Evolutionary conservation across 2,113 vertebrate species (phyloP).

Genomic region (Triplophysa dalaica): DNA sequence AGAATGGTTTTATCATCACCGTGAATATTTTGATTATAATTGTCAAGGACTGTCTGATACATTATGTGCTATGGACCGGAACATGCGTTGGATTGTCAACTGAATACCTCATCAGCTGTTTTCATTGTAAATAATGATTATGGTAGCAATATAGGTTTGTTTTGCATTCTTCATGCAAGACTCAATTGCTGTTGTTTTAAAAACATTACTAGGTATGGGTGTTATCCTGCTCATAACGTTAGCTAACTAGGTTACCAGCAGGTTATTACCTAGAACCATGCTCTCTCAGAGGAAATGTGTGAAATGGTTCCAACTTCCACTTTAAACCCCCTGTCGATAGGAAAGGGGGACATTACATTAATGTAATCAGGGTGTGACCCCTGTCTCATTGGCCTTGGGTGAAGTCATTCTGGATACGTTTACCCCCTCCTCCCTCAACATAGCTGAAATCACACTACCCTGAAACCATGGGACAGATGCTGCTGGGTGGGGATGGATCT

Average conservation of each 20-base stretch:
- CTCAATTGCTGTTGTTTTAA: no score
- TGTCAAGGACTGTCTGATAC: no score
- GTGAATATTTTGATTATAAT: neutral
- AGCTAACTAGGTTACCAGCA: no score
- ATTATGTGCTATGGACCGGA: no score
- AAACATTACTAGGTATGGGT: no score
- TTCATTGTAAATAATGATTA: neutral
- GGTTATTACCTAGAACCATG: neutral
- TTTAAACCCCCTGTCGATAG: neutral
- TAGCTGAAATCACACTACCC: constrained; percentile 19
- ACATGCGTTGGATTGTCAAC: no score
- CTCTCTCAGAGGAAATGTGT: neutral
- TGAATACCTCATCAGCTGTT: neutral
- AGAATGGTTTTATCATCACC: neutral
- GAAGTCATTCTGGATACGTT: neutral
- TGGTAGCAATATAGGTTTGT: neutral
- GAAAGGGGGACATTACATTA: neutral
- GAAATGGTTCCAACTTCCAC: neutral
- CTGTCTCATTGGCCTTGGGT: neutral
- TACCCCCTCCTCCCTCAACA: neutral
- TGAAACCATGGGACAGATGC: constrained; percentile 17
- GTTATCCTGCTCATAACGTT: no score
- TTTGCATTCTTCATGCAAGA: neutral
- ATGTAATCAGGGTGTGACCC: constrained; percentile 15
- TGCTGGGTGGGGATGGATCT: neutral